Evolutionary conservation across 2,888 invertebrate genomes (phyloP), one percentile per base, ranked within the genome.

Genomic region (Leptopilina syphax): DNA sequence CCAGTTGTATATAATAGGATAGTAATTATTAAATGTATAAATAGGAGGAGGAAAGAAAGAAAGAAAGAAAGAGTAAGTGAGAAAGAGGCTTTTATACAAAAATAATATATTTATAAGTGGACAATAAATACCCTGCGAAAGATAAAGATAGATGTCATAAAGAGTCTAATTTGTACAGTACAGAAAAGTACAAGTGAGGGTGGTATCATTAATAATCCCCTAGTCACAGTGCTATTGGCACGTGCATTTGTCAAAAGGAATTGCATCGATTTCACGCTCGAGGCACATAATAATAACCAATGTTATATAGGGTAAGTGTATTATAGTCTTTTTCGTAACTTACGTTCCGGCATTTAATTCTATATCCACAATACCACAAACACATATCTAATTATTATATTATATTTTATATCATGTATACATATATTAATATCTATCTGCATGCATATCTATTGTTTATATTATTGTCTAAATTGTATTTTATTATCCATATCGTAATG

Each of bases 211-310:
- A 34, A 76, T 60, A 65, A 63, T 60, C 41, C n/a, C 8, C 18
- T 65, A 76, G 63, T 67, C 44, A 44, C 6, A 50, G 9, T 10
- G 50, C 24, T 67, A 67, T 44, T 77, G 76, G 76, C 76, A 77
- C 76, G 76, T 63, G 60, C 63, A 65, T 65, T 77, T 77, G 65
- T 77, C 63, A 70, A 27, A 34, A 27, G 70, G 50, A 70, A 70
- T 70, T 70, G 54, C 27, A 27, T 70, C 50, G 70, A 70, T 70
- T 70, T 70, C 54, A 70, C 70, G 70, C 70, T 50, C 54, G 54
- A 24, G 70, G 70, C 54, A 60, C n/a, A n/a, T 6, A 70, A 70
- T 70, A 54, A 70, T 70, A 34, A 27, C 54, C 34, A 24, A 54
- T 70, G 50, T 50, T 27, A 50, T n/a, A 60, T 13, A 44, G 54